Evolutionary conservation across 1,140 invertebrate species (phyloP), one percentile per base, ranked within the genome.

Genomic region (Cotesia chilonis): DNA sequence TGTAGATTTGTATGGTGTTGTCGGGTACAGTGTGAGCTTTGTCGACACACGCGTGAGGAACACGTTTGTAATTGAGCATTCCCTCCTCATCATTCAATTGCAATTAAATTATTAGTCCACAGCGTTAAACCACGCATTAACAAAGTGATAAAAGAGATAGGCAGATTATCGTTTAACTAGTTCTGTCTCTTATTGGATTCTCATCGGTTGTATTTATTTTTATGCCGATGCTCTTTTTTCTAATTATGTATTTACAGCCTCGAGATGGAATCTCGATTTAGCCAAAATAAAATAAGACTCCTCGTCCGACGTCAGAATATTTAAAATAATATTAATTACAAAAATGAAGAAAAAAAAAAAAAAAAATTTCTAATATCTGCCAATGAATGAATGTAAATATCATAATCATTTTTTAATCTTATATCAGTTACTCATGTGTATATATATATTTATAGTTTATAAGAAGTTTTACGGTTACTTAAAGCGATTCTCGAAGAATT

Each of bases 1-100:
- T 98, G 96, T 85, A 91, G 93, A 78, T 97, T 98, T 81, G 93
- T 95, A 51, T 97, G 96, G 96, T 98, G 96, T 87, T 98, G 96
- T 84, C 89, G 92, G 71, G 94, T 98, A 0, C 90, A 94, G 76
- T 98, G 96, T 87, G 93, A 96, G 78, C 89, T 92, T 57, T 97
- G 96, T 83, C 90, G 90, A 68, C 92, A 92, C 75, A 92, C 90
- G 79, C 89, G 91, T 73, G 94, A 96, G 79, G 92, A 95, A 79
- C 93, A 96, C 81, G 91, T 94, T 77, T 97, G 95, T 87, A 96
- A 97, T 86, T 96, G 88, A 89, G 70, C n/a, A 65, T 60, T 64
- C 64, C 36, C 10, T 47, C 41, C 41, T 47, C 41, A 38, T 59
- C 20, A 51, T 17, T 14, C 38, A 70, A 12, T 12, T 60, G 63